Base-by-base conservation (phyloP, 2,113 vertebrate species). In the Trogon melanurus region DNA sequence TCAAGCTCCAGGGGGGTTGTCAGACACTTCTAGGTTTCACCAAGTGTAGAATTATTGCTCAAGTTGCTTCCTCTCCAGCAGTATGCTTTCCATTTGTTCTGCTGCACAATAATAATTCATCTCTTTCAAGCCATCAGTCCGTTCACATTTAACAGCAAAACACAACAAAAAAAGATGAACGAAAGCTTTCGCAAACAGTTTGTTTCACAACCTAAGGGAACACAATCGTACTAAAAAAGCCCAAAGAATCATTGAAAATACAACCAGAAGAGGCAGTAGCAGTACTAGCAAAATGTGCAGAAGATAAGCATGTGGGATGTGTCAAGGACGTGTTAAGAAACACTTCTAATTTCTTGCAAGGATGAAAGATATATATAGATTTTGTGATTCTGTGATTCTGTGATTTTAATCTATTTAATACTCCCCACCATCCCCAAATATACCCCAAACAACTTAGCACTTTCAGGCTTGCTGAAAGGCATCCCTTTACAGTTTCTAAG, bases 21-120 rank as follows among this genome's bases (percentile, higher is more conserved):
- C 3, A 3, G 51, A 83, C 50, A 58, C 44, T 88, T 44, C 30
- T 6, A 78, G 61, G 27, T 70, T 88, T 61, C 54, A 76, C 54
- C 74, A 83, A 60, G 34, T n/a, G 29, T 53, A 70, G 60, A 92
- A 66, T 82, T 82, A 85, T 29, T 89, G 71, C 50, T 92, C 26
- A 73, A 78, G 47, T 70, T 89, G 26, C 11, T 84, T 81, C 21
- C 26, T 72, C 82, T 79, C 57, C 48, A 30, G 81, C 32, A 66
- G 76, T 67, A 83, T 81, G 51, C 18, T 76, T 91, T 91, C 62
- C 45, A 56, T 78, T 91, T 64, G 38, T 78, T 89, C 91, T 79
- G 67, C 71, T 62, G 67, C 44, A 62, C 45, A 79, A 71, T 29
- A 84, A 34, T 44, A 94, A 76, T 51, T 73, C 41, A 25, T 27